Evolutionary conservation across 2,113 vertebrate genomes (phyloP), one percentile per base, ranked within the genome.

Genomic region (Aldabrachelys gigantea): DNA sequence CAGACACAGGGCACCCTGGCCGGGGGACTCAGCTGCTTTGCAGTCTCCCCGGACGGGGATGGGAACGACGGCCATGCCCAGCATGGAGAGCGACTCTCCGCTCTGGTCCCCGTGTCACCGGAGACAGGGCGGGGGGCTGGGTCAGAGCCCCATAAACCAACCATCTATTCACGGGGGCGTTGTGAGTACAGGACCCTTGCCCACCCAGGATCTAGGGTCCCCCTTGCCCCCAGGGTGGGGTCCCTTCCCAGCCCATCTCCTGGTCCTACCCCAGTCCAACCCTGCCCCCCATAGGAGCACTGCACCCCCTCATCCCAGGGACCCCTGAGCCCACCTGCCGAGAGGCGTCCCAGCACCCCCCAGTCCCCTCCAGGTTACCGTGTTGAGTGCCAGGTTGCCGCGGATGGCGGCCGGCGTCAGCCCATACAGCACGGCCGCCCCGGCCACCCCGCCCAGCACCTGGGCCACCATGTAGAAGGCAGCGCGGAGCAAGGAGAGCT

Each of bases 401-500:
- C 99, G 98, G 95, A 99, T 95, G 82, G 99, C 98, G 41, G 96
- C 95, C 0, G 99, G 99, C 1, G 99, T 99, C 82, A 99, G 98
- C 21, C 99, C 99, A 2, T 99, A 99, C 83, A 99, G 98, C 89
- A 99, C 98, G 1, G 99, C 99, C 0, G 99, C 99, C 11, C 99
- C 99, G 1, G 99, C 98, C 90, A 99, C 98, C 1, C 98, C 99
- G 8, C 99, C 99, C 97, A 99, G 97, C 91, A 99, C 97, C 98
- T 99, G 99, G 62, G 99, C 99, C 69, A 95, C 96, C 4, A 99
- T 97, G 96, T 99, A 99, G 98, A 99, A 99, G 97, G 99, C 16
- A 89, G 99, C 99, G 0, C 99, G 98, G 98, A 99, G 97, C 91
- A 99, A 92, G 82, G 99, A 99, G 98, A 99, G 98, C 98, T 99